A percentile compares a stretch with the other conserved stretches of the same genome.
phyloP scores from a whole-genome alignment of 2,113 vertebrate genomes.

The Diadophis punctatus region DNA sequence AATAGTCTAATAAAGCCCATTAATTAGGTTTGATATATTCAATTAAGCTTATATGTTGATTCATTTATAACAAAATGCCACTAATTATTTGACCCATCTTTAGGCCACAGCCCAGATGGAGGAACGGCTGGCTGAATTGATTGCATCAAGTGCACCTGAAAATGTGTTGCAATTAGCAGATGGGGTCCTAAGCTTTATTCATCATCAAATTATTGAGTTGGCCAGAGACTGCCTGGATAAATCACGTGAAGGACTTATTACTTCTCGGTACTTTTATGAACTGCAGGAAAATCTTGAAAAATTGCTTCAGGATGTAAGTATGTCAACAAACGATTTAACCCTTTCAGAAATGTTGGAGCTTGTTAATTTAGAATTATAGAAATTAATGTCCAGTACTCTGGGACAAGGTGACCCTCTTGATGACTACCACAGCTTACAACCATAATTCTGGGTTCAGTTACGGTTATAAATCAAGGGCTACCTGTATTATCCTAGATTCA shows the following conservation, averaged over 20 bases:
- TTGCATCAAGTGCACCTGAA: conserved; percentile 82
- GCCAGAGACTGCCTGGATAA: conserved; percentile 94
- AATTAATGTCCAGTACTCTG: background rate
- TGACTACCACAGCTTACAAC: background rate
- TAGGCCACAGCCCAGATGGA: conserved; percentile 98
- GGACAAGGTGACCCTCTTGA: background rate
- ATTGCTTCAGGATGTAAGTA: conserved; percentile 94
- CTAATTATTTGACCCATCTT: conserved; percentile 23
- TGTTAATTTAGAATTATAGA: background rate
- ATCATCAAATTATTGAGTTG: conserved; percentile 96
- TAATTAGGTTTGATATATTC: background rate
- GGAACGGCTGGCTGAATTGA: conserved; percentile 88
- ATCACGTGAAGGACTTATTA: conserved; percentile 88
- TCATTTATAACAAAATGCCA: background rate
- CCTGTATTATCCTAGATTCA: background rate
- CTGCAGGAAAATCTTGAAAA: conserved; percentile 97
- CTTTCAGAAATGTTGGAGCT: background rate
- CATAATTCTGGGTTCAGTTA: background rate
- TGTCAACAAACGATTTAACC: conserved; percentile 17
- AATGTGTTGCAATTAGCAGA: conserved; percentile 88
- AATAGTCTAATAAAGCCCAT: background rate
- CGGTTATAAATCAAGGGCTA: background rate
- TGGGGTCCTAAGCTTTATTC: conserved; percentile 93
- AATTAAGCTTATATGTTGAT: conserved; percentile 10
- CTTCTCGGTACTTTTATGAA: conserved; percentile 96